These are phyloP conservation scores for Perca fluviatilis DNA, from an alignment of 2,113 vertebrate genomes.

Conservation along the genomic window DNA sequence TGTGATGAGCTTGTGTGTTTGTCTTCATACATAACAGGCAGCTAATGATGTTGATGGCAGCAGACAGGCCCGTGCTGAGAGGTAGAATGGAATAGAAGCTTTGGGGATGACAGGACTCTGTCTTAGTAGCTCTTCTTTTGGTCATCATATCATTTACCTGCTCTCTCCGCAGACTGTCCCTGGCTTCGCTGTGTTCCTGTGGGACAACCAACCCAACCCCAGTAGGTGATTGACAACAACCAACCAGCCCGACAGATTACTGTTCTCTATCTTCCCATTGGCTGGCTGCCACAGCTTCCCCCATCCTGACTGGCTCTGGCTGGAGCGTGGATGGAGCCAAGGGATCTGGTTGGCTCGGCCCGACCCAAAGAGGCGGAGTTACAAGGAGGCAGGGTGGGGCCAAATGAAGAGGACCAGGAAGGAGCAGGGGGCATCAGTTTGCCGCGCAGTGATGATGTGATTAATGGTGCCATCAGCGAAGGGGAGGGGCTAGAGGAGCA, in stretches of 20 bases:
- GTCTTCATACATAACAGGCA: slow-evolving; percentile 50
- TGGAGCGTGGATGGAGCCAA: slow-evolving; percentile 93
- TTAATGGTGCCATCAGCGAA: slow-evolving; percentile 91
- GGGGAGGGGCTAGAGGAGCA: slow-evolving; percentile 91
- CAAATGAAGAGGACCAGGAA: slow-evolving; percentile 89
- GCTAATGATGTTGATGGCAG: slow-evolving; percentile 61
- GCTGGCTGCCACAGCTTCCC: slow-evolving; percentile 78
- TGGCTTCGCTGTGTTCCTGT: slow-evolving; percentile 77
- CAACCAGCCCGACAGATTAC: slow-evolving; percentile 63
- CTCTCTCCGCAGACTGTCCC: slow-evolving; percentile 75
- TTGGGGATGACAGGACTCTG: slow-evolving; percentile 37
- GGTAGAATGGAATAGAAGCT: slow-evolving; percentile 22
- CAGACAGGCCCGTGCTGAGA: slow-evolving; percentile 45
- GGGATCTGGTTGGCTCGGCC: slow-evolving; percentile 89
- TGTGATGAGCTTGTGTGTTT: slow-evolving; percentile 55
- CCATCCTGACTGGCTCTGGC: slow-evolving; percentile 79
- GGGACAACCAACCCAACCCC: slow-evolving; percentile 74
- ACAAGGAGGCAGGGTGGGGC: slow-evolving; percentile 88
- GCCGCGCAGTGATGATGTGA: slow-evolving; percentile 90
- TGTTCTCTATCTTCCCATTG: slow-evolving; percentile 66
- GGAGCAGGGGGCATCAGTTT: slow-evolving; percentile 80
- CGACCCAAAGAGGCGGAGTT: slow-evolving; percentile 91
- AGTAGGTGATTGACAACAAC: slow-evolving; percentile 76
- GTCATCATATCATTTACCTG: slow-evolving; percentile 66
- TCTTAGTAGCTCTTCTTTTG: neutral